Percentiles rank a stretch among this genome's conserved stretches.
Evolutionary conservation across 2,113 vertebrate genomes (phyloP).

Genomic region (Bostrychus sinensis): DNA sequence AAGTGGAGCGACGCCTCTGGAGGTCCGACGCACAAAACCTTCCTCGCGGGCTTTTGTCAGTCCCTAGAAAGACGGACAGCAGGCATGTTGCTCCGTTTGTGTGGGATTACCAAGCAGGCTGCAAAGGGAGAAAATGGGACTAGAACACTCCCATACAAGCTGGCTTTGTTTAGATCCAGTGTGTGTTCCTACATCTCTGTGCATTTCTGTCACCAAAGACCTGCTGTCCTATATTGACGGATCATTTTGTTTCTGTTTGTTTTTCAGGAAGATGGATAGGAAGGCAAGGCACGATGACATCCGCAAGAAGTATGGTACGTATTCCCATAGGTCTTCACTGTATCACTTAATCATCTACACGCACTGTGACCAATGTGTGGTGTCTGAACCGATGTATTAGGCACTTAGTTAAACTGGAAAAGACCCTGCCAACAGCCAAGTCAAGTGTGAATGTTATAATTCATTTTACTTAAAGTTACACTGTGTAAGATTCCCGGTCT

Average conservation of each 20-base stretch:
- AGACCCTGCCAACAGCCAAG: not conserved
- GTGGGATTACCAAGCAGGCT: conserved; percentile 9
- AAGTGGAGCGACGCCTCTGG: conserved; percentile 34
- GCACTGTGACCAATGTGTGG: not conserved
- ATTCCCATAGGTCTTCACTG: conserved; percentile 2
- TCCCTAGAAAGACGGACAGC: conserved; percentile 14
- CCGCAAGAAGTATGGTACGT: conserved; percentile 87
- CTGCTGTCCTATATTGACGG: not conserved
- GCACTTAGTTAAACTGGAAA: not conserved
- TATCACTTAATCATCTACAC: not conserved
- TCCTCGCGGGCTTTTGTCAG: conserved; percentile 38
- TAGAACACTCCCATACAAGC: not conserved
- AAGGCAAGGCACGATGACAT: conserved; percentile 85
- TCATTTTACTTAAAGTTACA: not conserved
- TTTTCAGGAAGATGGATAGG: conserved; percentile 81
- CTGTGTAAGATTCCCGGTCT: too few species aligned
- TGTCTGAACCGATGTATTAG: conserved; percentile 1
- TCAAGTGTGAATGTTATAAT: not conserved
- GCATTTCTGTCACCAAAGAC: not conserved
- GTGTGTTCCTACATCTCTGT: not conserved
- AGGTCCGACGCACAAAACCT: conserved; percentile 23
- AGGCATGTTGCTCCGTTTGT: conserved; percentile 25
- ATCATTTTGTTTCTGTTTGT: not conserved
- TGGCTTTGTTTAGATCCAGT: not conserved
- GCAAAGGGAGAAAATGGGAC: conserved; percentile 9